phyloP scores from a whole-genome alignment of 2,888 invertebrate species.

The Drosophila atroscutellata region DNA sequence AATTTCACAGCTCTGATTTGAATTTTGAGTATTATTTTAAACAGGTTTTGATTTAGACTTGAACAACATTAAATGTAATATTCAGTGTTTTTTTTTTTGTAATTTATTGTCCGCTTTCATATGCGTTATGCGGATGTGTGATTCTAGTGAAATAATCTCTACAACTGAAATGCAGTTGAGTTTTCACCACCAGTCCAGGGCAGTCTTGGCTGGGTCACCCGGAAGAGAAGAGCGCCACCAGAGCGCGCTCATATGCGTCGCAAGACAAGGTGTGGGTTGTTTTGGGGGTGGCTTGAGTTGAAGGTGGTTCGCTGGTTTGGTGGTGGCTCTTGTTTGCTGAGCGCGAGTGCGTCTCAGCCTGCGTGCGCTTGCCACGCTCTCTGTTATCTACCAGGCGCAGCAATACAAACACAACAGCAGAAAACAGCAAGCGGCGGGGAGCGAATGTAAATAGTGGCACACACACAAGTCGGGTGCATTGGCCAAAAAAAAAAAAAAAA shows the following conservation, averaged over 20 bases:
- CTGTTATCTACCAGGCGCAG: constrained; percentile 65
- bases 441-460: constrained; percentile 59
- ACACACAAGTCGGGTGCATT: constrained; percentile 25
- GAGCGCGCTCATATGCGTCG: constrained; percentile 50
- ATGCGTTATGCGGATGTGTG: constrained; percentile 54
- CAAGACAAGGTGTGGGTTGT: constrained; percentile 22
- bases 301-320: constrained; percentile 30
- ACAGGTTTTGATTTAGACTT: constrained; percentile 5
- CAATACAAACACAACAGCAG: constrained; percentile 58
- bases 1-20: background rate
- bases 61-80: constrained; percentile 16
- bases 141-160: constrained; percentile 76
- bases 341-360: constrained; percentile 33
- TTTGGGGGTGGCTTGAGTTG: constrained; percentile 16
- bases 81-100: background rate
- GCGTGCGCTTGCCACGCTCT: constrained; percentile 38
- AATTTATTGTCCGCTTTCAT: constrained; percentile 37
- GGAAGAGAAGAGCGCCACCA: constrained; percentile 47
- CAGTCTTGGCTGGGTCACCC: constrained; percentile 32
- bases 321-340: constrained; percentile 43
- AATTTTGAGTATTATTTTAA: background rate
- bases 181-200: constrained; percentile 64
- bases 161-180: constrained; percentile 80
- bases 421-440: constrained; percentile 28
- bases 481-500: background rate